Conservation (phyloP, 2,797 vertebrate genomes). For the Emydoidea blandingii region DNA sequence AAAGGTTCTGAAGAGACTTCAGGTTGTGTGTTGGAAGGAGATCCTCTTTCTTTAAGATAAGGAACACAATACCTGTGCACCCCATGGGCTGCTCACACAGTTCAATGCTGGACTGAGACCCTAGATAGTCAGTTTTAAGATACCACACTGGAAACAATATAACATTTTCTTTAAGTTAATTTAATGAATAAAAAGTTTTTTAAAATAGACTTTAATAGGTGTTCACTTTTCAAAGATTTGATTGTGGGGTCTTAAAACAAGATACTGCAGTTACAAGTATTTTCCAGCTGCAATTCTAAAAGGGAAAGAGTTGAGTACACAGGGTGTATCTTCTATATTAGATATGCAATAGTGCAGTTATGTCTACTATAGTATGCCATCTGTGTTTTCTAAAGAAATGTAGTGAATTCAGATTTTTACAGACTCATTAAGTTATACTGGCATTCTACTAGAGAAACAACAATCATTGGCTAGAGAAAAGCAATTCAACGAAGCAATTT, state of each 20-base stretch:
- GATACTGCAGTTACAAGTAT: neutral
- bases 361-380: neutral
- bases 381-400: neutral
- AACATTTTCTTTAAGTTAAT: neutral
- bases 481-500: neutral
- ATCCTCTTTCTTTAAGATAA: neutral
- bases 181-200: too few species aligned
- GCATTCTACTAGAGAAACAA: neutral
- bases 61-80: neutral
- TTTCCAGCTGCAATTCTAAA: neutral
- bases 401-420: neutral
- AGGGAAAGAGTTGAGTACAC: neutral
- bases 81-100: neutral
- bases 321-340: neutral
- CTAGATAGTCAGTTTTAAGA: neutral
- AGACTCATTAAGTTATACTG: neutral
- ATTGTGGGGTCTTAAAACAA: neutral
- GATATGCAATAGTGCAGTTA: neutral
- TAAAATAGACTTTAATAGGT: neutral
- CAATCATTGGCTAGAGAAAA: neutral
- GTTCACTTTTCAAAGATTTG: neutral
- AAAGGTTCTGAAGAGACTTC: fast-evolving
- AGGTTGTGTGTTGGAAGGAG: neutral
- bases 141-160: neutral
- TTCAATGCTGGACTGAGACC: neutral